phyloP scores from a whole-genome alignment of 2,888 invertebrate genomes.

The Euproctis similis region DNA sequence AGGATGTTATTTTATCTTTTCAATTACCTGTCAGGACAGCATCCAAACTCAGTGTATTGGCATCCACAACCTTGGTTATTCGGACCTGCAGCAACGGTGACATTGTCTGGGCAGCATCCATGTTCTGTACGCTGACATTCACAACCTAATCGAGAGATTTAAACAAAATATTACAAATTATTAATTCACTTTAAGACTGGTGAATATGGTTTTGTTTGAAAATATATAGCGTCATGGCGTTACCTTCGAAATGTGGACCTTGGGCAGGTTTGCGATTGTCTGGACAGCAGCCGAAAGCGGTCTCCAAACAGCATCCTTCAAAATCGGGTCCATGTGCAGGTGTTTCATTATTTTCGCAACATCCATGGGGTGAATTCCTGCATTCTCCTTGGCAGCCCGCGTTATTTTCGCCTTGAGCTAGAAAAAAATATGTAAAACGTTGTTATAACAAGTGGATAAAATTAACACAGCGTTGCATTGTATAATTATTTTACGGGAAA shows the following conservation, averaged over 20 bases:
- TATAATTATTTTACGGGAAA: too few relatives aligned
- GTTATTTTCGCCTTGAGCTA: constrained; percentile 80
- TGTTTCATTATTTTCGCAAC: constrained; percentile 89
- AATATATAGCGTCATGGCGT: not conserved
- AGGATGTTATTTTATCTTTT: too few relatives aligned
- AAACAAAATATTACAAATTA: too few relatives aligned
- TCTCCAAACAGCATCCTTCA: constrained; percentile 88
- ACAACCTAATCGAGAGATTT: constrained; percentile 51
- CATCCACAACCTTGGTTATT: constrained; percentile 89
- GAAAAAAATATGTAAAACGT: too few relatives aligned
- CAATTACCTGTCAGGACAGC: constrained; percentile 86
- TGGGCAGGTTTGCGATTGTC: constrained; percentile 89
- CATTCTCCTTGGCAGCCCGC: constrained; percentile 86
- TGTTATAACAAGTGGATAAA: too few relatives aligned
- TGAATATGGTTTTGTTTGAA: too few relatives aligned
- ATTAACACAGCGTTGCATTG: too few relatives aligned
- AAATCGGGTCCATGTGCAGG: constrained; percentile 88
- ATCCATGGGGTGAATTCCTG: constrained; percentile 83
- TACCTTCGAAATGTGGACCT: constrained; percentile 84
- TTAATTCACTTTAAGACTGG: not conserved
- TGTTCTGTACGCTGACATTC: constrained; percentile 84
- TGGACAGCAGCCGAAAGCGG: constrained; percentile 90
- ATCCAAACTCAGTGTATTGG: constrained; percentile 82
- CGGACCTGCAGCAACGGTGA: constrained; percentile 85
- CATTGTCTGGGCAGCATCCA: constrained; percentile 91